These are phyloP conservation scores for Drosophila percnosoma DNA, from an alignment of 2,888 invertebrate species.

Conservation along the genomic window DNA sequence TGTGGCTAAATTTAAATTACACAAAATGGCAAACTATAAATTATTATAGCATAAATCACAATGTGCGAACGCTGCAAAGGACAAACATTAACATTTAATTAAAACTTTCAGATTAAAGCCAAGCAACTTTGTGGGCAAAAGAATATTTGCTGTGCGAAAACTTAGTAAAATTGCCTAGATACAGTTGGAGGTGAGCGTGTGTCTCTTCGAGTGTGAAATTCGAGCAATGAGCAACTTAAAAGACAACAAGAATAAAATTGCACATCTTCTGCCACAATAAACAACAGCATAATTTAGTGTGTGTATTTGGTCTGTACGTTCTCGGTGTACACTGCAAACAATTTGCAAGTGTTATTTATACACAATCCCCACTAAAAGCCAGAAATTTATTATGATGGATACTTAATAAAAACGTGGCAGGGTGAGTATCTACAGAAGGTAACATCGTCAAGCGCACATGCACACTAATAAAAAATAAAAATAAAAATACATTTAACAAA, in stretches of 20 bases:
- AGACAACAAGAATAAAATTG: slow-evolving; percentile 14
- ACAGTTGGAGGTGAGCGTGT: slow-evolving; percentile 5
- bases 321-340: slow-evolving; percentile 13
- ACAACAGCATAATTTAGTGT: slow-evolving; percentile 29
- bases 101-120: slow-evolving; percentile 45
- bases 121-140: slow-evolving; percentile 8
- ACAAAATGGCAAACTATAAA: slow-evolving; percentile 7
- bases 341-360: slow-evolving; percentile 46
- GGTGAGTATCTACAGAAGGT: background rate
- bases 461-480: background rate
- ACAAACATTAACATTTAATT: slow-evolving; percentile 42
- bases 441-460: background rate
- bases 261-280: slow-evolving; percentile 23
- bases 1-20: slow-evolving; percentile 4
- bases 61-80: slow-evolving; percentile 18
- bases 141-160: slow-evolving; percentile 11
- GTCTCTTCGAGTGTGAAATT: slow-evolving; percentile 21
- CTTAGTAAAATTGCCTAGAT: slow-evolving; percentile 18
- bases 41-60: slow-evolving; percentile 33
- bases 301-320: slow-evolving; percentile 4
- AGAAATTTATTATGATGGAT: slow-evolving; percentile 53
- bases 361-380: slow-evolving; percentile 7
- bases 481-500: background rate
- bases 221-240: slow-evolving; percentile 9
- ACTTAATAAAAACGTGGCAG: slow-evolving; percentile 19